These are phyloP conservation scores for Caenorhabditis sp. DNA, from an alignment of 2,888 invertebrate genomes.

Conservation along the genomic window DNA sequence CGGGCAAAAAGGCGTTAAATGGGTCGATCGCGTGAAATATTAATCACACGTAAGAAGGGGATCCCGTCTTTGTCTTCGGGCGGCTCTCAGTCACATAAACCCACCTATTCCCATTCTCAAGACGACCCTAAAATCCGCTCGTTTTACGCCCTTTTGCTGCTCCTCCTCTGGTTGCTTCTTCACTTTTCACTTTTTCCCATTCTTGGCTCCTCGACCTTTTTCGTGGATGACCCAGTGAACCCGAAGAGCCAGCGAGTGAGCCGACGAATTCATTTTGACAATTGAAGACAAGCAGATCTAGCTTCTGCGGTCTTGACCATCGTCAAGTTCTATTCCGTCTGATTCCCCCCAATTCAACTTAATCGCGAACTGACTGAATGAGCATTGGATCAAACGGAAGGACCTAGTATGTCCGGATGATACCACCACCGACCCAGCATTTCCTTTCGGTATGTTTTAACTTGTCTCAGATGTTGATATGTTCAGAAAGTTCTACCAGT, in stretches of 20 bases:
- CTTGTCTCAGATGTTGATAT: too few species aligned
- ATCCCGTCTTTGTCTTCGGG: slow-evolving; percentile 19
- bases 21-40: slow-evolving; percentile 58
- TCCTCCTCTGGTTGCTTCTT: slow-evolving; percentile 26
- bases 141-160: slow-evolving; percentile 24
- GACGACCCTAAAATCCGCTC: slow-evolving; percentile 29
- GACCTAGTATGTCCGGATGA: slow-evolving; percentile 62
- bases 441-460: slow-evolving; percentile 51
- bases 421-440: slow-evolving; percentile 60
- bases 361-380: not conserved
- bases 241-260: not conserved
- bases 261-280: not conserved
- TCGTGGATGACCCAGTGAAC: not conserved
- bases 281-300: not conserved
- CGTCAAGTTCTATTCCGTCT: too few species aligned
- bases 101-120: slow-evolving; percentile 48
- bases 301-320: too few species aligned
- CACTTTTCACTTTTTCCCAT: slow-evolving; percentile 8
- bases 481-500: too few species aligned
- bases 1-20: slow-evolving; percentile 47
- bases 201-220: slow-evolving; percentile 5
- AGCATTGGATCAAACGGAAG: slow-evolving; percentile 1
- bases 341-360: too few species aligned
- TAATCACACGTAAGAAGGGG: slow-evolving; percentile 54
- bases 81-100: slow-evolving; percentile 50